Percentiles rank a stretch among this genome's conserved stretches.
Conservation (phyloP, 2,888 invertebrate species). For the Podotricha telesiphe region DNA sequence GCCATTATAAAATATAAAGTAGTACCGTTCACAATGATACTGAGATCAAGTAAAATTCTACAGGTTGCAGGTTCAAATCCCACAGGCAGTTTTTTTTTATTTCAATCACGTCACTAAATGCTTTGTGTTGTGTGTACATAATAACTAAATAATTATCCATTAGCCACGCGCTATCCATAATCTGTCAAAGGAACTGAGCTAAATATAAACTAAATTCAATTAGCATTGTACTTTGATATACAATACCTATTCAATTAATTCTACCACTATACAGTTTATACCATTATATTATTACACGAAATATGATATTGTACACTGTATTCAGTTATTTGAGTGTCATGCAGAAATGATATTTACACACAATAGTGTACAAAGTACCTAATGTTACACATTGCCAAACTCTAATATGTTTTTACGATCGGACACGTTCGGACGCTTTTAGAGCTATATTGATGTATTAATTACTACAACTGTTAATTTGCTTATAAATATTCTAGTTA, state of each 20-base stretch:
- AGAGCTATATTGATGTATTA: slow-evolving; percentile 28
- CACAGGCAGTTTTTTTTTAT: no score
- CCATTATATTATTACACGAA: not conserved
- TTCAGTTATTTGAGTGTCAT: not conserved
- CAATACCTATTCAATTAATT: no score
- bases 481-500: slow-evolving; percentile 5
- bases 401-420: slow-evolving; percentile 27
- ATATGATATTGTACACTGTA: no score
- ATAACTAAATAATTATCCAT: not conserved
- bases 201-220: not conserved
- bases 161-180: not conserved
- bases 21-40: no score
- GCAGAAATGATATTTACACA: not conserved
- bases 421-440: slow-evolving; percentile 28
- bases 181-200: not conserved
- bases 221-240: not conserved
- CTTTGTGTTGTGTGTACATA: not conserved
- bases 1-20: no score
- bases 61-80: no score
- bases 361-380: slow-evolving; percentile 8
- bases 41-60: no score
- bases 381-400: slow-evolving; percentile 25
- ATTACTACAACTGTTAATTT: slow-evolving; percentile 25
- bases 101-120: no score
- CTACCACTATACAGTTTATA: no score